Evolutionary conservation across 2,797 vertebrate genomes (phyloP).

Genomic region (Eulemur mongoz): DNA sequence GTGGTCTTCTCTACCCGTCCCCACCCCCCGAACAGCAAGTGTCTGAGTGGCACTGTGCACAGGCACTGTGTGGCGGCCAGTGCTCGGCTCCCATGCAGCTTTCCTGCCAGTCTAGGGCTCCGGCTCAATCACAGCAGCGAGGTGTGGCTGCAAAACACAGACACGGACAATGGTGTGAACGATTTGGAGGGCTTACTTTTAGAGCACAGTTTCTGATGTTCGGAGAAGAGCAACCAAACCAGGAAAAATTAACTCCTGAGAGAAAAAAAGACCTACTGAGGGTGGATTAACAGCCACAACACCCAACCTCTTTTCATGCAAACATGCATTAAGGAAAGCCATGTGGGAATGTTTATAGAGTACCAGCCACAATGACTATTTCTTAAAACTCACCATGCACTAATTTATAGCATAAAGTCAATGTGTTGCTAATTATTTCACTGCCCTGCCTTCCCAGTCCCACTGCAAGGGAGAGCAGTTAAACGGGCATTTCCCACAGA

Average conservation of each 20-base stretch:
- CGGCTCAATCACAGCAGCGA: neutral
- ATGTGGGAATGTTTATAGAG: slow-evolving; percentile 58
- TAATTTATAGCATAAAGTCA: slow-evolving; percentile 17
- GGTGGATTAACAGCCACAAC: slow-evolving; percentile 26
- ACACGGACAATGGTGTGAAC: neutral
- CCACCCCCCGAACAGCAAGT: neutral
- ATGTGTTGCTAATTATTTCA: slow-evolving; percentile 39
- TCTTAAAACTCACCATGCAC: slow-evolving; percentile 28
- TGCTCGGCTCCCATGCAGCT: neutral
- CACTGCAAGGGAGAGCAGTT: slow-evolving; percentile 3
- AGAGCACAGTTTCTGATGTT: neutral
- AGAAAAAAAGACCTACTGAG: neutral
- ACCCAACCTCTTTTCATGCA: slow-evolving; percentile 10
- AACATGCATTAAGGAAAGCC: slow-evolving; percentile 30
- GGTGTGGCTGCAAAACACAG: neutral
- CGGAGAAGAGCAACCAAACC: neutral
- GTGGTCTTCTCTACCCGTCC: neutral
- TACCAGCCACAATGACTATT: slow-evolving; percentile 17
- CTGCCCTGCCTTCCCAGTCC: neutral
- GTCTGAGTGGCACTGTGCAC: neutral
- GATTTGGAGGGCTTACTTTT: neutral
- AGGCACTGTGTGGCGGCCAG: neutral
- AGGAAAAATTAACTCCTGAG: slow-evolving; percentile 31
- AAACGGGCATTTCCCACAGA: neutral
- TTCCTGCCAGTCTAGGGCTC: neutral